Conservation (phyloP, 2,113 vertebrate species). For the Dipodomys ordii region DNA sequence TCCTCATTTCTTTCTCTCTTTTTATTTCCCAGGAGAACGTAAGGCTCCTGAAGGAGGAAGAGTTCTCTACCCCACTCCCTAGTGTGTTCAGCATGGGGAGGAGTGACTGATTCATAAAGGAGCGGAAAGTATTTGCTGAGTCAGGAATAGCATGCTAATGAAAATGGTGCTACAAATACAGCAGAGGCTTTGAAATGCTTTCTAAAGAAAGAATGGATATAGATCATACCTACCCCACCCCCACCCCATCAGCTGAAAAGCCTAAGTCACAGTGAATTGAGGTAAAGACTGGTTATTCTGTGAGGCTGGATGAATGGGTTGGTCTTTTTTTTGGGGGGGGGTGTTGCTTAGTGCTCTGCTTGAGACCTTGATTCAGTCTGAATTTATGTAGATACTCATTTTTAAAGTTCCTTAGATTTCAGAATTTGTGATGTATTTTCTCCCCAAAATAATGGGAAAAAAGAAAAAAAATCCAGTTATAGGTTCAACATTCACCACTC, state of each 20-base stretch:
- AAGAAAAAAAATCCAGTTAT: slow-evolving; percentile 3
- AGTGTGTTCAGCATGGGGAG: neutral
- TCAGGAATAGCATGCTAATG: neutral
- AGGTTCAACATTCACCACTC: neutral
- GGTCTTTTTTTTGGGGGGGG: too few species aligned
- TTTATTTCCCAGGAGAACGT: neutral
- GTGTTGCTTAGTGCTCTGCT: neutral
- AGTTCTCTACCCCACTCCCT: neutral
- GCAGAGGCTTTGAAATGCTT: neutral
- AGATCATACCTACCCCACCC: neutral
- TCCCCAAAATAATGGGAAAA: slow-evolving; percentile 24
- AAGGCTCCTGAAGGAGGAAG: neutral
- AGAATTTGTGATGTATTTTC: slow-evolving; percentile 26
- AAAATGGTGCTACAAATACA: slow-evolving; percentile 15
- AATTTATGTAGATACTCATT: neutral
- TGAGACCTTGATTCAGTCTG: neutral
- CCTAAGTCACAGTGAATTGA: neutral
- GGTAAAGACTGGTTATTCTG: neutral
- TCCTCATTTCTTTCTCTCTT: too few species aligned
- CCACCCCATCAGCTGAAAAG: neutral
- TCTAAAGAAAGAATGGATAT: neutral
- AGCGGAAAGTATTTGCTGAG: neutral
- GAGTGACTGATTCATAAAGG: neutral
- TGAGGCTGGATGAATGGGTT: too few species aligned
- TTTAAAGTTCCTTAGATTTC: slow-evolving; percentile 32